Conservation (phyloP, 2,888 invertebrate species). For the Pandemis cinnamomeana region DNA sequence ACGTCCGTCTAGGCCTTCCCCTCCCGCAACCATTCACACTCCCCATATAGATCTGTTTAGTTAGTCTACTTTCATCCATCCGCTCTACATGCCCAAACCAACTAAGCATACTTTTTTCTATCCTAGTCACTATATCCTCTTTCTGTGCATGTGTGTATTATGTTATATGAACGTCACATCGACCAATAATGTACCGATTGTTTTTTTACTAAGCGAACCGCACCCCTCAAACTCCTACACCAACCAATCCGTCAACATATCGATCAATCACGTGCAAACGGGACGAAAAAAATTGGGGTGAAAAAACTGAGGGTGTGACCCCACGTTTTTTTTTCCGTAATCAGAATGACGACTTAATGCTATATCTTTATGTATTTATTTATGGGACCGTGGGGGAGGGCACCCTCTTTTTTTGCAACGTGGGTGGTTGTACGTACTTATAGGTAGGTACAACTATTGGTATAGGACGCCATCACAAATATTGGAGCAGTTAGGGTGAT, state of each 20-base stretch:
- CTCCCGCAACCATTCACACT: too few relatives aligned
- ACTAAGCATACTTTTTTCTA: too few relatives aligned
- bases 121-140: too few relatives aligned
- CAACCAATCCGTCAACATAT: conserved; percentile 40
- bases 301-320: conserved; percentile 47
- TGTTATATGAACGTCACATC: too few relatives aligned
- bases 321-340: conserved; percentile 42
- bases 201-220: too few relatives aligned
- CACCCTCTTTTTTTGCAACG: conserved; percentile 42
- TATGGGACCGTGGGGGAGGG: conserved; percentile 40
- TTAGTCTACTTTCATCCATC: too few relatives aligned
- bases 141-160: too few relatives aligned
- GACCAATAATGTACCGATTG: too few relatives aligned
- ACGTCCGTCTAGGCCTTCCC: too few relatives aligned
- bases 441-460: background rate
- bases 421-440: conserved; percentile 24
- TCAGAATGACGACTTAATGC: conserved; percentile 41
- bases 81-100: too few relatives aligned
- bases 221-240: conserved; percentile 6
- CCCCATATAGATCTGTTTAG: too few relatives aligned
- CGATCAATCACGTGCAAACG: conserved; percentile 44
- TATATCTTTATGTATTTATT: conserved; percentile 46
- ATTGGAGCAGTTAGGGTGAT: too few relatives aligned
- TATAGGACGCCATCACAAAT: background rate
- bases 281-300: conserved; percentile 44